A percentile compares a stretch with the other conserved stretches of the same genome.
Conservation (phyloP, 2,888 invertebrate species). For the Antitype chi region DNA sequence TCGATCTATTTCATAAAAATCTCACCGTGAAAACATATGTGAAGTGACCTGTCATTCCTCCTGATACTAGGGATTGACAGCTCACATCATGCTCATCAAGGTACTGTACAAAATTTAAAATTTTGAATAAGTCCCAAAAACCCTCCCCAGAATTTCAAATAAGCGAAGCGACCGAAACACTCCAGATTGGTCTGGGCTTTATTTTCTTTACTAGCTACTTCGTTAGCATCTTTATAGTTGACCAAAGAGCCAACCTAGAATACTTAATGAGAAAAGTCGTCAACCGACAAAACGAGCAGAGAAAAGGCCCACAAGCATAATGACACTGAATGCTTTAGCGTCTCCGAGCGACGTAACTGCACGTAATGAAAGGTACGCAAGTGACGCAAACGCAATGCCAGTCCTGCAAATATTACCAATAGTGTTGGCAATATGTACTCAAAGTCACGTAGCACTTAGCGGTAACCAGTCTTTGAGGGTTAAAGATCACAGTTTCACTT, state of each 20-base stretch:
- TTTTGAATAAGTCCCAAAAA: neutral
- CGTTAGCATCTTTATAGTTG: neutral
- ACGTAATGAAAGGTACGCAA: slow-evolving; percentile 41
- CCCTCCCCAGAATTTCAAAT: neutral
- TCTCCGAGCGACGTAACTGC: slow-evolving; percentile 34
- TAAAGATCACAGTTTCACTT: slow-evolving; percentile 21
- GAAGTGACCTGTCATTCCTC: too few species aligned
- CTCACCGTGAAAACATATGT: too few species aligned
- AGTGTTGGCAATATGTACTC: slow-evolving; percentile 26
- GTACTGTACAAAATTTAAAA: neutral
- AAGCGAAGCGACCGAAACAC: neutral
- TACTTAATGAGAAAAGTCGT: slow-evolving; percentile 38
- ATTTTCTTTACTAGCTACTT: neutral
- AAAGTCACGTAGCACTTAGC: slow-evolving; percentile 35
- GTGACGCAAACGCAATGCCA: slow-evolving; percentile 42
- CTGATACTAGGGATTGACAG: neutral
- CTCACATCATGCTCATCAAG: neutral
- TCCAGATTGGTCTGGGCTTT: too few species aligned
- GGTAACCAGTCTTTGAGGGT: slow-evolving; percentile 26
- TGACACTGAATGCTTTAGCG: slow-evolving; percentile 21
- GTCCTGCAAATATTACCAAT: slow-evolving; percentile 44
- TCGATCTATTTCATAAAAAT: neutral
- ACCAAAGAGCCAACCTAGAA: slow-evolving; percentile 11
- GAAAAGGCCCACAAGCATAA: slow-evolving; percentile 19
- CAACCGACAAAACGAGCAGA: slow-evolving; percentile 21